These are phyloP conservation scores for Lepisosteus oculatus DNA, from an alignment of 2,113 vertebrate genomes.

Conservation along the genomic window DNA sequence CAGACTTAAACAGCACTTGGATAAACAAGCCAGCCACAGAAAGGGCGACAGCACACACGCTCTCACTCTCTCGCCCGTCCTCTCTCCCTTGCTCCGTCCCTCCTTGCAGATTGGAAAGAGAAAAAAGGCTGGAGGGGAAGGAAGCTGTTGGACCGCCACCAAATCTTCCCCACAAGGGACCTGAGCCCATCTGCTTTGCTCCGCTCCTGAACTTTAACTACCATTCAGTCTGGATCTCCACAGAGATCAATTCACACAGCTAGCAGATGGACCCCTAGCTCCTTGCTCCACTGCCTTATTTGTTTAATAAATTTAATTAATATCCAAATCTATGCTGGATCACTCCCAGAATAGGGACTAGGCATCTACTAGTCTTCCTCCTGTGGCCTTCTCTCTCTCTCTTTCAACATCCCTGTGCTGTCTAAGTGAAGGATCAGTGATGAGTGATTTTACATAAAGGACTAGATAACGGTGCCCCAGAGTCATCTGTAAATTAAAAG, in stretches of 20 bases:
- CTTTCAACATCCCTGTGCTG: slow-evolving; percentile 41
- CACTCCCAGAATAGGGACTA: slow-evolving; percentile 67
- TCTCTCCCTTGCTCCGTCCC: slow-evolving; percentile 4
- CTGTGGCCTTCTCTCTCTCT: slow-evolving; percentile 32
- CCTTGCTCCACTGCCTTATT: slow-evolving; percentile 75
- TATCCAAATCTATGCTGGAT: slow-evolving; percentile 74
- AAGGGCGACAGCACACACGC: slow-evolving; percentile 1
- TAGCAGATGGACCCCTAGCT: slow-evolving; percentile 81
- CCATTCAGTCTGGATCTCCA: slow-evolving; percentile 72
- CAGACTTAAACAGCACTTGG: slow-evolving; percentile 75
- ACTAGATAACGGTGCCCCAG: slow-evolving; percentile 60
- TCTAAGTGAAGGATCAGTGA: slow-evolving; percentile 52
- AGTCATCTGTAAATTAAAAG: slow-evolving; percentile 64
- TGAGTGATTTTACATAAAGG: slow-evolving; percentile 72
- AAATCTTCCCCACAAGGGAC: slow-evolving; percentile 77
- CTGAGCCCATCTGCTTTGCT: slow-evolving; percentile 82
- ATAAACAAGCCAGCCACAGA: slow-evolving; percentile 64
- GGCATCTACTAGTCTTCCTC: slow-evolving; percentile 46
- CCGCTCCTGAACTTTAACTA: slow-evolving; percentile 73
- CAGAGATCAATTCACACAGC: slow-evolving; percentile 72
- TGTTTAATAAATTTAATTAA: slow-evolving; percentile 92
- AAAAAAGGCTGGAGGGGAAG: slow-evolving; percentile 75
- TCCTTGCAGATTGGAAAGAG: slow-evolving; percentile 34
- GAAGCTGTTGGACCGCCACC: slow-evolving; percentile 77
- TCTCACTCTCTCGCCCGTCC: neutral